Evolutionary conservation across 1,140 invertebrate species (phyloP), one percentile per base, ranked within the genome.

Genomic region (Bombus consobrinus): DNA sequence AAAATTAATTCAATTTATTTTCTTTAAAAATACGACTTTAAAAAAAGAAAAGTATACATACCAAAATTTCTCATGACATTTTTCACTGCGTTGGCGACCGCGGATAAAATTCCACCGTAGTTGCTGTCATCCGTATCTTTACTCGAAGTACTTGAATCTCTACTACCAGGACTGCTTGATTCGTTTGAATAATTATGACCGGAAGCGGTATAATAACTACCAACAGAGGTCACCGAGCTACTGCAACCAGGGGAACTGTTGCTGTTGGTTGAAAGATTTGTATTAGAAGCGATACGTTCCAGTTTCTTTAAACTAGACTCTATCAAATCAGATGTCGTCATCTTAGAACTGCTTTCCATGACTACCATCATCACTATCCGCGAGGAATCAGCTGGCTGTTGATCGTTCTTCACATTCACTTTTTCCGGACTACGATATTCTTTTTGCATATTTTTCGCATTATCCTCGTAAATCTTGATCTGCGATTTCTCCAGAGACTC

Each of bases 331-430:
- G 68, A 32, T 9, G 86, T 86, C 9, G 91, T 77, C 43, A 41
- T 47, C 0, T 47, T 53, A 10, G 87, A 79, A 34, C 86, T 82
- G 9, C 81, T 92, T 41, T 94, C 92, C 53, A 94, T 87, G 0
- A 94, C 43, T 28, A 94, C 43, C 41, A 95, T 83, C 93, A 95
- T 94, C 90, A 95, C 75, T 34, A 94, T 86, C n/a, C 90, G 83
- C 5, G 91, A 91, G 6, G 91, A 87, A 64, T 72, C 73, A 9
- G 74, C 25, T 28, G 66, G 25, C 39, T 81, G 59, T 37, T 82
- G 47, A n/a, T 15, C 47, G 8, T 15, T 10, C 2, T 9, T 39
- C 3, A n/a, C 25, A 34, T 25, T 78, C 0, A 3, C 1, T 12
- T 10, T 28, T 9, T 79, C 57, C 4, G 85, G 57, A 22, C 22